Conservation (phyloP, 2,113 vertebrate genomes). For the Trachemys scripta region DNA sequence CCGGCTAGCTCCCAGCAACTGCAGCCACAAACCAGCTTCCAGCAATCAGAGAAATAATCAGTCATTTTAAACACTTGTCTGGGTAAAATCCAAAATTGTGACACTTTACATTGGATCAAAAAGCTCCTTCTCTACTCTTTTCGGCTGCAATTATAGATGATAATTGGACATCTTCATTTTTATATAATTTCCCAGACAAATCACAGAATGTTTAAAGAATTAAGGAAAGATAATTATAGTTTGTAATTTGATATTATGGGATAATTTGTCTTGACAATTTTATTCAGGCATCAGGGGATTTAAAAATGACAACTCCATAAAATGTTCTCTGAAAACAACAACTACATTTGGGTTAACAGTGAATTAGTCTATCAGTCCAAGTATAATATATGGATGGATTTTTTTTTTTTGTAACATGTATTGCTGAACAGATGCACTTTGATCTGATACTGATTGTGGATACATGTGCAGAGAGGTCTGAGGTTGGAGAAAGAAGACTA, state of each 20-base stretch:
- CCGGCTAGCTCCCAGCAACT: not conserved
- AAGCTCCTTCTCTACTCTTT: not conserved
- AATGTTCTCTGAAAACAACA: not conserved
- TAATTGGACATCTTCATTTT: not conserved
- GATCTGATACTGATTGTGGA: constrained; percentile 23
- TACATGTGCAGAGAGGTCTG: not conserved
- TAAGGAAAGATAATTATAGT: not conserved
- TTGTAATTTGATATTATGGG: not conserved
- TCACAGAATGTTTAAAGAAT: not conserved
- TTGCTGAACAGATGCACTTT: not conserved
- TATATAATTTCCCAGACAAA: not conserved
- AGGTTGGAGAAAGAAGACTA: not conserved
- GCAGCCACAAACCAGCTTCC: not conserved
- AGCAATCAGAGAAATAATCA: not conserved
- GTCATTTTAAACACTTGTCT: not conserved
- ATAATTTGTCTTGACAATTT: not conserved
- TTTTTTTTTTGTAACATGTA: not conserved
- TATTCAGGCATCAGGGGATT: not conserved
- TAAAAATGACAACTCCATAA: not conserved
- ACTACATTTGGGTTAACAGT: rapidly evolving
- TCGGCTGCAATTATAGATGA: not conserved
- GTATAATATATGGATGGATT: not conserved
- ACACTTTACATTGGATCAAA: not conserved
- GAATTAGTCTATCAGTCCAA: not conserved
- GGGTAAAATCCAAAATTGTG: not conserved